A percentile compares a stretch with the other conserved stretches of the same genome.
Evolutionary conservation across 1,140 invertebrate genomes (phyloP).

Genomic region (Wiebesia pumilae): DNA sequence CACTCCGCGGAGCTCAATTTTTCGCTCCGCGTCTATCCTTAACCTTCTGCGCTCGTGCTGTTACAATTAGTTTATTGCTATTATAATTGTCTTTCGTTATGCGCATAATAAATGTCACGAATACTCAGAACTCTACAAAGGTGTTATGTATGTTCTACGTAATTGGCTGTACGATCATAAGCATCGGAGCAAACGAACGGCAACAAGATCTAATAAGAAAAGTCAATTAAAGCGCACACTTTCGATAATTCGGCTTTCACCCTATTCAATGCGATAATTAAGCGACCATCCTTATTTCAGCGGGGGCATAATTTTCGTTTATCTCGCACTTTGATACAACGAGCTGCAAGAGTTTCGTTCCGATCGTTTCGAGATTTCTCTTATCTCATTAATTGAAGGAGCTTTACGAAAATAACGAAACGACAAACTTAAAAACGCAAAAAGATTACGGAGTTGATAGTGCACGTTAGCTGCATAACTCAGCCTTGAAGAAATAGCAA

Average conservation of each 20-base stretch:
- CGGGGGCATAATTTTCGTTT: neutral
- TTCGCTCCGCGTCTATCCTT: neutral
- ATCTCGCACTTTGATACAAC: neutral
- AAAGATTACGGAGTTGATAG: no score
- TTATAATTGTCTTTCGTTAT: neutral
- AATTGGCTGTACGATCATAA: neutral
- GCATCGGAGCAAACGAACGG: neutral
- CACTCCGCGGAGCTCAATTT: neutral
- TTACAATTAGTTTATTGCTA: constrained; percentile 6
- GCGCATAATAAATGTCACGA: neutral
- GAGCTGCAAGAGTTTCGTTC: no score
- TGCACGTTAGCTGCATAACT: no score
- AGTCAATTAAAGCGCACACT: neutral
- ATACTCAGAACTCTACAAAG: neutral
- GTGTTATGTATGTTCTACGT: constrained; percentile 1
- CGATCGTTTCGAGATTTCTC: neutral
- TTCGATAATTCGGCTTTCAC: neutral
- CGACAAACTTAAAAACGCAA: no score
- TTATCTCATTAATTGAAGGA: neutral
- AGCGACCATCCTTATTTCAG: neutral
- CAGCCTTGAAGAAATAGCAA: no score
- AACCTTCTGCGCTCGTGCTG: neutral
- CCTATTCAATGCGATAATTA: neutral
- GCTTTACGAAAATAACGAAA: no score
- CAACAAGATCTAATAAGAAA: neutral